Base-by-base conservation (phyloP, 2,113 vertebrate genomes). In the Harpagus bidentatus region DNA sequence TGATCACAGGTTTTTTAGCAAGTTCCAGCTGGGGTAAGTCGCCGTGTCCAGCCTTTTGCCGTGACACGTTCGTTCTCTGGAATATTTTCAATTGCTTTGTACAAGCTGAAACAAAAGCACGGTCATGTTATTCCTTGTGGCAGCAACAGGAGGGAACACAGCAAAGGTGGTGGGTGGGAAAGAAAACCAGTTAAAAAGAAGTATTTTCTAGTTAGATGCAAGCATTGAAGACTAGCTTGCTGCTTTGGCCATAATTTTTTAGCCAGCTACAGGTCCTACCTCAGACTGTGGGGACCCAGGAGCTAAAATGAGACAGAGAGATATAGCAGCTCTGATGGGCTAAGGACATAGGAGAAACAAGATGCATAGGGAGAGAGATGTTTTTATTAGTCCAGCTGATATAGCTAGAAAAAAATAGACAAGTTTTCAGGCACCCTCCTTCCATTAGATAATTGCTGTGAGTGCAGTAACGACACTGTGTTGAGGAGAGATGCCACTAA, bases 341-440 rank as follows among this genome's bases (percentile, higher is more conserved):
- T 81, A 58, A 22, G 26, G 77, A 78, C 42, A 66, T 16, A 78
- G 55, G 58, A 94, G 70, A 85, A 89, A 89, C 82, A 90, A 95
- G 47, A 80, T 83, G 78, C 81, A 82, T 8, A 72, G 31, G 48
- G 70, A 72, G 56, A 88, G 67, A 87, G 36, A 59, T 22, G 14
- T 55, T 80, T 95, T 95, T 90, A 94, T 92, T 91, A 93, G 56
- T 89, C 72, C 65, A 87, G 69, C 77, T 91, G 83, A 76, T 62
- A 69, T 13, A 95, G 74, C 86, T 84, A 82, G 80, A 72, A 92
- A 93, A 88, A 90, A 81, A 50, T 12, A 73, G 77, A 67, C 86
- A 94, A 50, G 65, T 87, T 85, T 91, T 90, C 84, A 95, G 91
- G 48, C 84, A 93, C 50, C 48, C 58, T 96, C 73, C 70, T 93